Percentiles rank a stretch among this genome's conserved stretches.
These are phyloP conservation scores for Aurelia aurita DNA, from an alignment of 30 jellyfish, hydroid and myxozoan species.

Conservation along the genomic window DNA sequence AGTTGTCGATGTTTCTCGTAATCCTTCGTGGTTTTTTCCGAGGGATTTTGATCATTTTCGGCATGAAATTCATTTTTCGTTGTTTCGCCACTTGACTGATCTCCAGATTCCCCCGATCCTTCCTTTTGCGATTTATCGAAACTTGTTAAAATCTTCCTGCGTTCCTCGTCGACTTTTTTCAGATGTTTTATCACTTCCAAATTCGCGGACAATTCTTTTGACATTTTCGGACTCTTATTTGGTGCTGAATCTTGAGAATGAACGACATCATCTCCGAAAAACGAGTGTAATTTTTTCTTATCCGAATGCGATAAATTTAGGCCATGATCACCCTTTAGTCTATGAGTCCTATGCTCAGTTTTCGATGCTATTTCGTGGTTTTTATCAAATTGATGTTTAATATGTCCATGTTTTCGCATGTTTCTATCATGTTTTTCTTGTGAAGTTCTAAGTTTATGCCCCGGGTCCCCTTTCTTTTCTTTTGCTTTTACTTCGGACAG, in stretches of 20 bases:
- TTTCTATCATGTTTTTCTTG: background rate
- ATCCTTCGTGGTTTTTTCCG: background rate
- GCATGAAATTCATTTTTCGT: background rate
- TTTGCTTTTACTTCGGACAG: conserved; percentile 34
- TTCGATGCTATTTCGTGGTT: no score
- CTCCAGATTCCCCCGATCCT: conserved; percentile 52
- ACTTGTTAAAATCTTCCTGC: conserved; percentile 12
- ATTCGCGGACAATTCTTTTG: background rate
- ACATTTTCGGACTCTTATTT: background rate
- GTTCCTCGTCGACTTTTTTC: conserved; percentile 9
- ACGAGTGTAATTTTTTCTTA: conserved; percentile 42
- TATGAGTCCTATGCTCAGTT: background rate
- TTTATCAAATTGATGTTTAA: conserved; percentile 7
- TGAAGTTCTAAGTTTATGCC: conserved; percentile 3
- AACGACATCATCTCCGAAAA: conserved; percentile 31
- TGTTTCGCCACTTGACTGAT: background rate
- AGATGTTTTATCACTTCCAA: conserved; percentile 32
- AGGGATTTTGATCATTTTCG: background rate
- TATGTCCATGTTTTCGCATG: conserved; percentile 29
- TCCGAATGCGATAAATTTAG: conserved; percentile 10
- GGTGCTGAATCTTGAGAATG: conserved; percentile 1
- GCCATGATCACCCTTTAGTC: conserved; percentile 52
- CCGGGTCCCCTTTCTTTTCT: conserved; percentile 60
- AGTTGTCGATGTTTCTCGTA: conserved; percentile 46
- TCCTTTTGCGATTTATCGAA: conserved; percentile 49